A percentile compares a stretch with the other conserved stretches of the same genome.
These are phyloP conservation scores for Pyrocephalus nanus DNA, from an alignment of 2,797 vertebrate species.

Conservation along the genomic window DNA sequence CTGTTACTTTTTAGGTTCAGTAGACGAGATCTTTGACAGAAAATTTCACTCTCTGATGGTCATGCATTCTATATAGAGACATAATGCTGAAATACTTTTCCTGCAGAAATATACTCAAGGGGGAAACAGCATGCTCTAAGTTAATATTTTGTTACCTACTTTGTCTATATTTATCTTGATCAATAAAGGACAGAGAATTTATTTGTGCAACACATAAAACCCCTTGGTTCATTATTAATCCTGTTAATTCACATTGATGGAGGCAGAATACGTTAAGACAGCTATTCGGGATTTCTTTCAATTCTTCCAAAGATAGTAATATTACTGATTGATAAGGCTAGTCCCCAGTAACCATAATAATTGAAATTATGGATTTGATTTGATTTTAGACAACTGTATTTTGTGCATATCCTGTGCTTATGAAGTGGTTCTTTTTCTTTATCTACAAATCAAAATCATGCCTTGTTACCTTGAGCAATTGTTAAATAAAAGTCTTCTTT, in stretches of 20 bases:
- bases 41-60: slow-evolving; percentile 11
- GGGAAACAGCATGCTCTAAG: background rate
- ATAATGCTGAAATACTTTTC: background rate
- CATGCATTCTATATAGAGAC: background rate
- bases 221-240: background rate
- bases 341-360: background rate
- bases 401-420: background rate
- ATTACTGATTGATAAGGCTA: background rate
- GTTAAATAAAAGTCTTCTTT: background rate
- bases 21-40: slow-evolving; percentile 2
- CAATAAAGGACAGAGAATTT: slow-evolving; percentile 1
- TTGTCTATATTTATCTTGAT: slow-evolving; percentile 1
- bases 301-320: background rate
- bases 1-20: background rate
- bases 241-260: background rate
- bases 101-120: background rate
- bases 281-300: background rate
- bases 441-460: background rate
- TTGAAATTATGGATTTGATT: background rate
- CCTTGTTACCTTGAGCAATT: background rate
- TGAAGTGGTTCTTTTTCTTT: background rate
- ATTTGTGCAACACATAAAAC: background rate
- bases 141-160: background rate
- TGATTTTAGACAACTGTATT: background rate
- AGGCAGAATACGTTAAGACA: background rate